Evolutionary conservation across 1,140 invertebrate species (phyloP).

Genomic region (Glossosoma conforme): DNA sequence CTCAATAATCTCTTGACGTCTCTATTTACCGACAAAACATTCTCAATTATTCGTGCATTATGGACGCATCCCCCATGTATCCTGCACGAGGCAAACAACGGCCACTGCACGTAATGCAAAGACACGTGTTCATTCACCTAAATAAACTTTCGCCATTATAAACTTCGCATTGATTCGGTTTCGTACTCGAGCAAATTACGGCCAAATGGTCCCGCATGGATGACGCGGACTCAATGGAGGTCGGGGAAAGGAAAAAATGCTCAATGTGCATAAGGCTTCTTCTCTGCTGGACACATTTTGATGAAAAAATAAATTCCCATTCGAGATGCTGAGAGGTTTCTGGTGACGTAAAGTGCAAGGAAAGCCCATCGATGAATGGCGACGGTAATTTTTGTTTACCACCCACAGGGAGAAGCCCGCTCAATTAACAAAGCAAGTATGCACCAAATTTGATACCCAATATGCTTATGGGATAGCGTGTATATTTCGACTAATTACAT

Average conservation of each 20-base stretch:
- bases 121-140: conserved; percentile 18
- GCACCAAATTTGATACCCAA: too few relatives aligned
- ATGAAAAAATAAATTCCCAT: conserved; percentile 9
- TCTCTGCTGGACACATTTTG: conserved; percentile 2
- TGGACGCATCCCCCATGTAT: too few relatives aligned
- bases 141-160: conserved; percentile 18
- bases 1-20: too few relatives aligned
- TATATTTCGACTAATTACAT: too few relatives aligned
- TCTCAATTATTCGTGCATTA: too few relatives aligned
- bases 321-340: conserved; percentile 20
- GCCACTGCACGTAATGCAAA: background rate
- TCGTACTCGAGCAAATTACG: conserved; percentile 15
- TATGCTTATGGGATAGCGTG: too few relatives aligned
- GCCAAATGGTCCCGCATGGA: conserved; percentile 25
- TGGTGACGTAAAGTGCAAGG: conserved; percentile 12
- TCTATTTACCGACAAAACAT: too few relatives aligned
- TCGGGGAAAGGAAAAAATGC: conserved; percentile 4
- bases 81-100: background rate
- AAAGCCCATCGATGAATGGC: too few relatives aligned
- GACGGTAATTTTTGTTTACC: conserved; percentile 1
- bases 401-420: conserved; percentile 21
- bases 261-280: conserved; percentile 15
- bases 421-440: too few relatives aligned
- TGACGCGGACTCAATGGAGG: background rate
- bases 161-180: conserved; percentile 28